These are phyloP conservation scores for Paraplagusia blochii DNA, from an alignment of 2,113 vertebrate genomes.

Conservation along the genomic window DNA sequence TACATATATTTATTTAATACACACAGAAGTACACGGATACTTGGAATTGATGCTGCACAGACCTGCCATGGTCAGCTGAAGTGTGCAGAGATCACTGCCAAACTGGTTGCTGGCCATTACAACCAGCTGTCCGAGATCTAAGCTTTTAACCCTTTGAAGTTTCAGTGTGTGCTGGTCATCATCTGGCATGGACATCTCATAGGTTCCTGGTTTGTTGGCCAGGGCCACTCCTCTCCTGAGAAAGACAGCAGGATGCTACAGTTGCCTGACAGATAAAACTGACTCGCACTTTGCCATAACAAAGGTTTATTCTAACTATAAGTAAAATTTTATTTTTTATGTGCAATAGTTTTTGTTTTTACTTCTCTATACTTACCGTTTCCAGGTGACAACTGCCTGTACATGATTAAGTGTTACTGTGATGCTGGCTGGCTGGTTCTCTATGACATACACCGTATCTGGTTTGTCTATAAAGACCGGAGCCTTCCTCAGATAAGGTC, in stretches of 20 bases:
- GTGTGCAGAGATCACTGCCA: constrained; percentile 83
- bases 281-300: too few species aligned
- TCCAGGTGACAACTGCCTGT: constrained; percentile 86
- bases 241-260: background rate
- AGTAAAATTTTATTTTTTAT: too few species aligned
- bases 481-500: constrained; percentile 82
- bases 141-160: constrained; percentile 75
- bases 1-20: too few species aligned
- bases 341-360: too few species aligned
- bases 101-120: constrained; percentile 87
- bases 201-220: constrained; percentile 69
- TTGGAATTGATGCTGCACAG: constrained; percentile 32
- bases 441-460: constrained; percentile 84
- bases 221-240: constrained; percentile 78
- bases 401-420: constrained; percentile 90
- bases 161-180: constrained; percentile 86
- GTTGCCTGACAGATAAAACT: background rate
- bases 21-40: too few species aligned
- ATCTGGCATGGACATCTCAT: constrained; percentile 85
- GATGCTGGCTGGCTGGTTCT: constrained; percentile 82
- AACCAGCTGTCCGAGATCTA: constrained; percentile 78
- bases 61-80: constrained; percentile 86
- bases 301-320: too few species aligned
- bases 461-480: constrained; percentile 88
- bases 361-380: constrained; percentile 75